Percentiles rank a stretch among this genome's conserved stretches.
phyloP scores from a whole-genome alignment of 2,797 vertebrate genomes.

The Sarcophilus harrisii region DNA sequence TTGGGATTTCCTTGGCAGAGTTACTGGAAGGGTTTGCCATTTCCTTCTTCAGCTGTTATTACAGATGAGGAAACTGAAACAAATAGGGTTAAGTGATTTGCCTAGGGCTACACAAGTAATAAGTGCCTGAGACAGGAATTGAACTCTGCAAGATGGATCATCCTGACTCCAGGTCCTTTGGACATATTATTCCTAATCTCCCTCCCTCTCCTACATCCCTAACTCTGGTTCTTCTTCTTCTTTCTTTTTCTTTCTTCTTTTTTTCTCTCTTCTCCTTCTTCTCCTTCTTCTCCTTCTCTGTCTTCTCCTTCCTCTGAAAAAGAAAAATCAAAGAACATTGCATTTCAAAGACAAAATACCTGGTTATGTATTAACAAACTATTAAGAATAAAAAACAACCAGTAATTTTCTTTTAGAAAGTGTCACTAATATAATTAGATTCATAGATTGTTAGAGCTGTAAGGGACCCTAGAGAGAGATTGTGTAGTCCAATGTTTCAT shows the following conservation, averaged over 20 bases:
- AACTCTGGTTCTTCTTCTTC: neutral
- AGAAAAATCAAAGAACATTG: conserved; percentile 4
- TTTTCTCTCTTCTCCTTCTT: neutral
- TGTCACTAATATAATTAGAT: neutral
- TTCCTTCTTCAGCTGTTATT: neutral
- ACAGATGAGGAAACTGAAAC: neutral
- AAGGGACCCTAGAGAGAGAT: neutral
- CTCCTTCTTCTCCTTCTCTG: neutral
- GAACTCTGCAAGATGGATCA: neutral
- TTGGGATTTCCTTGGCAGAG: neutral
- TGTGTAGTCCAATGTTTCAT: conserved; percentile 23
- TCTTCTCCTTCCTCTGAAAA: conserved; percentile 22
- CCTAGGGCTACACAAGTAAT: neutral
- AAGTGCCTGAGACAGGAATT: neutral
- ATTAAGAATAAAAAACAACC: conserved; percentile 46
- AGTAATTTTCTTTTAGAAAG: neutral
- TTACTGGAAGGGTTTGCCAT: neutral
- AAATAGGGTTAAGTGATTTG: neutral
- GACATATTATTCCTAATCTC: neutral
- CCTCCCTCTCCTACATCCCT: neutral
- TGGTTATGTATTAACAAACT: conserved; percentile 1
- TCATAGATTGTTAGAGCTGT: neutral
- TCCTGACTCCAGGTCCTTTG: neutral
- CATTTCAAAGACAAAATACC: neutral
- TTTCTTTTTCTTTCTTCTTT: too few relatives aligned